These are phyloP conservation scores for Dipodomys ordii DNA, from an alignment of 2,113 vertebrate genomes.

Conservation along the genomic window DNA sequence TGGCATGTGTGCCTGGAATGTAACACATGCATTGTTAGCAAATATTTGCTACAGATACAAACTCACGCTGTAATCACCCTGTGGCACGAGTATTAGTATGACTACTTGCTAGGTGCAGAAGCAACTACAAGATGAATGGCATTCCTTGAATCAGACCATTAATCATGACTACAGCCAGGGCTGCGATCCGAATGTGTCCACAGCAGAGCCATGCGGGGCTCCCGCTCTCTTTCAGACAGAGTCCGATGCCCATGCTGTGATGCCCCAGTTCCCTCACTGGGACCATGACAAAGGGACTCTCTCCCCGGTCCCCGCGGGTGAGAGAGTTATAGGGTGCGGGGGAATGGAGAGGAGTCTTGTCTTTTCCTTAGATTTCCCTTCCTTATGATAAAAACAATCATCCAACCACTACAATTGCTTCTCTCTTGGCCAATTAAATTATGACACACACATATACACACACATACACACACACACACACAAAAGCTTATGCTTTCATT, in stretches of 20 bases:
- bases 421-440: not conserved
- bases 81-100: not conserved
- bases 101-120: not conserved
- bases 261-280: not conserved
- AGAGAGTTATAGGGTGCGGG: not conserved
- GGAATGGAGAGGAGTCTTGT: not conserved
- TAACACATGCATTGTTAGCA: too few relatives aligned
- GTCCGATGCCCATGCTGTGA: rapidly evolving
- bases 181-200: not conserved
- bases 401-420: not conserved
- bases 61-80: not conserved
- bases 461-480: too few relatives aligned
- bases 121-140: too few relatives aligned
- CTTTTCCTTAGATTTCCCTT: not conserved
- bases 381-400: not conserved
- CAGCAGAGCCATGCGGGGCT: not conserved
- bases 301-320: not conserved
- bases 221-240: not conserved
- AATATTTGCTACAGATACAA: not conserved
- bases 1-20: not conserved
- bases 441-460: not conserved
- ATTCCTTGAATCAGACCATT: too few relatives aligned
- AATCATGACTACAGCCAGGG: rapidly evolving
- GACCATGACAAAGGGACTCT: rapidly evolving
- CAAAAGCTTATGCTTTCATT: not conserved